Evolutionary conservation across 2,888 invertebrate genomes (phyloP).

Genomic region (Entomobrya proxima): DNA sequence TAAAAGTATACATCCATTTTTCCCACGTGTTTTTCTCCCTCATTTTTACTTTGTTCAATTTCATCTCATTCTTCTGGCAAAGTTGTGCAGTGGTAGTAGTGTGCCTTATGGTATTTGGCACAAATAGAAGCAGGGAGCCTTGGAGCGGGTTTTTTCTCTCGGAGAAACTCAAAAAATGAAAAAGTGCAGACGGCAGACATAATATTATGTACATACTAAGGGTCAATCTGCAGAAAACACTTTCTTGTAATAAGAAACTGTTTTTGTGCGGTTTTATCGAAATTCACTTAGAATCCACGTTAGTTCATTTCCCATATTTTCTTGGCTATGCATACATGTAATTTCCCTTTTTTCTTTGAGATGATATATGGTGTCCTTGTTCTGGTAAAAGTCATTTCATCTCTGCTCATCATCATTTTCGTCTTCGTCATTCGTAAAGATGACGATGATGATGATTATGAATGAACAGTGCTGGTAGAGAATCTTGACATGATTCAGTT

Average conservation of each 20-base stretch:
- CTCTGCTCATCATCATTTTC: conserved; percentile 36
- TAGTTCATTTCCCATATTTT: too few species aligned
- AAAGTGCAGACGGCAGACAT: not conserved
- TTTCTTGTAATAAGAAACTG: too few species aligned
- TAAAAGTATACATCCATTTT: not conserved
- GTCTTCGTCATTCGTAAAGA: conserved; percentile 49
- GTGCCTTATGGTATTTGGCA: not conserved
- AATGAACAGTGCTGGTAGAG: conserved; percentile 7
- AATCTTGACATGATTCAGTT: conserved; percentile 60
- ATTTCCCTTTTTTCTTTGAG: not conserved
- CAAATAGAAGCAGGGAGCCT: not conserved
- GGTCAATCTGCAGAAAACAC: not conserved
- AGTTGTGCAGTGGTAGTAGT: not conserved
- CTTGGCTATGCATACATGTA: not conserved
- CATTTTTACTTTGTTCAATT: conserved; percentile 39
- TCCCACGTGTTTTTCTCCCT: conserved; percentile 44
- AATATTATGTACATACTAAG: not conserved
- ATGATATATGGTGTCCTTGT: conserved; percentile 34
- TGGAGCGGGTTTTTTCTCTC: not conserved
- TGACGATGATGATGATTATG: conserved; percentile 10
- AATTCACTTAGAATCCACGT: too few species aligned
- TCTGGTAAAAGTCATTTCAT: conserved; percentile 13
- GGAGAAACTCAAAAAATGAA: not conserved
- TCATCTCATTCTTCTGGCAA: conserved; percentile 11
- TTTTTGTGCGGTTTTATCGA: too few species aligned